Percentiles rank a stretch among this genome's conserved stretches.
Conservation (phyloP, 2,888 invertebrate species). For the Heliconius hortense region DNA sequence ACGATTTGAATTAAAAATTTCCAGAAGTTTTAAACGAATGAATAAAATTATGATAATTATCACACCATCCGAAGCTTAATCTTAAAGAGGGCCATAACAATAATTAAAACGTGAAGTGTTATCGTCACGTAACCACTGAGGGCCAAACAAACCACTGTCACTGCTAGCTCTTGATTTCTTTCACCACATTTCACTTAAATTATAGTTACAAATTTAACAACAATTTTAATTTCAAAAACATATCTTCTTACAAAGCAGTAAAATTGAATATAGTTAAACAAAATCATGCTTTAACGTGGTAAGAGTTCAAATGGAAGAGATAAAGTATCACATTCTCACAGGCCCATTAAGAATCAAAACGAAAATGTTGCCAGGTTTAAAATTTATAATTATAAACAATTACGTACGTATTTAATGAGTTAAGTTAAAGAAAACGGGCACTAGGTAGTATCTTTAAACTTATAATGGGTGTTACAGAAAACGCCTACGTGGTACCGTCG, state of each 20-base stretch:
- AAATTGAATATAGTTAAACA: constrained; percentile 24
- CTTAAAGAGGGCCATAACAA: constrained; percentile 65
- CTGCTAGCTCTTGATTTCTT: constrained; percentile 66
- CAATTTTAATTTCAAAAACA: background rate
- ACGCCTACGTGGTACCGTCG: constrained; percentile 76
- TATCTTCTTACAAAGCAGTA: constrained; percentile 27
- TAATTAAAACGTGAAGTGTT: constrained; percentile 74
- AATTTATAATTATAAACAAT: constrained; percentile 80
- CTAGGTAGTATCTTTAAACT: constrained; percentile 53
- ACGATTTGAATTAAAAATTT: constrained; percentile 44
- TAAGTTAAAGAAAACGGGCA: constrained; percentile 59
- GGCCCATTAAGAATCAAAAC: constrained; percentile 69
- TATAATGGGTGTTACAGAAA: constrained; percentile 56
- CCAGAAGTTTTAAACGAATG: constrained; percentile 58
- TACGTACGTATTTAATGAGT: constrained; percentile 73
- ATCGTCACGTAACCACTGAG: constrained; percentile 72
- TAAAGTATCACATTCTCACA: constrained; percentile 73
- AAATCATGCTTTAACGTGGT: constrained; percentile 15
- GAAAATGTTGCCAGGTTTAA: constrained; percentile 63
- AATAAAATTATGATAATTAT: constrained; percentile 75
- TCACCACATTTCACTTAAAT: constrained; percentile 57
- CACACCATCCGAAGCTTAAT: constrained; percentile 62
- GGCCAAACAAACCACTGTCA: constrained; percentile 71
- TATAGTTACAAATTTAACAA: constrained; percentile 47
- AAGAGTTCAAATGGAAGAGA: constrained; percentile 52